Evolutionary conservation across 2,888 invertebrate genomes (phyloP), one percentile per base, ranked within the genome.

Genomic region (Campaea margaritaria): DNA sequence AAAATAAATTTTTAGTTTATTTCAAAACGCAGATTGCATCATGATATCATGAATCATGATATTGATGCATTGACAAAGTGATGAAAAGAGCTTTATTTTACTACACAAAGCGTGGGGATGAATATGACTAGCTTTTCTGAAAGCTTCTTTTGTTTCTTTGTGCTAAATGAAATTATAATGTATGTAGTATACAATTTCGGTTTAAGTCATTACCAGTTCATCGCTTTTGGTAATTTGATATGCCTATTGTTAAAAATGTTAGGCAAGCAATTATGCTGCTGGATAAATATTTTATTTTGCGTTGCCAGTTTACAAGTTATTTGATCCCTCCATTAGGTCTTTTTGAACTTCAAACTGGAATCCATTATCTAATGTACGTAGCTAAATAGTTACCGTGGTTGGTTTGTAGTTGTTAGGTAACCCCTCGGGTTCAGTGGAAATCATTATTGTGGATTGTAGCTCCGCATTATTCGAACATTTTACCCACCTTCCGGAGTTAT

Each of bases 251-350:
- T 36, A n/a, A n/a, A 36, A 36, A 36, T 36, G 7, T 34, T 34
- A 34, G 34, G 10, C 11, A 11, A 49, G 41, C 50, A 45, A 57
- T 57, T 50, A 57, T 16, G 38, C 9, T 38, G 44, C 16, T 49
- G 31, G 31, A 31, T 36, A n/a, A 57, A 44, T 50, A 21, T 50
- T 56, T 36, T 36, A 36, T 47, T 52, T 47, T 36, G 41, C 58
- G 2, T 51, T 47, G 42, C 9, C 21, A 52, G 50, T 45, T 14
- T 31, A 39, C 39, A 28, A 39, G 44, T 50, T 45, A 39, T 48
- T 50, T 51, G 56, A 66, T 63, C 43, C 52, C 38, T 50, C 61
- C 61, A 61, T 65, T 63, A 60, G 45, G 49, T 49, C 55, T 59
- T 61, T 58, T 61, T 38, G 27, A 44, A 55, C 21, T 45, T 16